phyloP scores from a whole-genome alignment of 2,113 vertebrate species.

The Datnioides undecimradiatus region DNA sequence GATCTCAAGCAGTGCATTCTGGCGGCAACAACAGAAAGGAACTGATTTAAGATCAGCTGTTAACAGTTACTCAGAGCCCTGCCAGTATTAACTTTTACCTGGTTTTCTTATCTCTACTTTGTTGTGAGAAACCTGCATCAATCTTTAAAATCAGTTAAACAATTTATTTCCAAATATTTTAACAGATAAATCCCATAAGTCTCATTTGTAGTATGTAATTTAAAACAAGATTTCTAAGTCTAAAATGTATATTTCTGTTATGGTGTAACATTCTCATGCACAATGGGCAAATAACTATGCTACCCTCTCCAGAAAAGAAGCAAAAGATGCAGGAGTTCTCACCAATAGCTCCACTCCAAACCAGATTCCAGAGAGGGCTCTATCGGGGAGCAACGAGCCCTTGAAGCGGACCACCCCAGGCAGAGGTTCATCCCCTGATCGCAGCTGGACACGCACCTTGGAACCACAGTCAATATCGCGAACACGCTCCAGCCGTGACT shows the following conservation, averaged over 20 bases:
- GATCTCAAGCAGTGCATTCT: not conserved
- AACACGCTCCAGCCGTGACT: constrained; percentile 87
- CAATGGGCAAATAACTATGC: not conserved
- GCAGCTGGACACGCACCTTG: constrained; percentile 93
- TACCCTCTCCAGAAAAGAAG: not conserved
- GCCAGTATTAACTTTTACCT: too few species aligned
- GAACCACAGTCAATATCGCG: constrained; percentile 93
- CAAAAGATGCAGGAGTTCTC: constrained; percentile 70
- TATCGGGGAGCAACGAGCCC: constrained; percentile 92
- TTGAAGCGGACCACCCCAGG: constrained; percentile 96
- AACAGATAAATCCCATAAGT: too few species aligned
- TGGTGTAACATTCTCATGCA: not conserved
- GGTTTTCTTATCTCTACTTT: too few species aligned
- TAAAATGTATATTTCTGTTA: not conserved
- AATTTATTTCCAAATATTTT: too few species aligned
- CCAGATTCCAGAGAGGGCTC: constrained; percentile 93
- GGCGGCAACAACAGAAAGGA: too few species aligned
- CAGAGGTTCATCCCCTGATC: constrained; percentile 92
- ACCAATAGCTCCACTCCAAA: constrained; percentile 98
- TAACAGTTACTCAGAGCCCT: too few species aligned
- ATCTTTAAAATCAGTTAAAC: too few species aligned
- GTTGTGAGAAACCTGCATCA: too few species aligned
- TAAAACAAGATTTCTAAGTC: not conserved
- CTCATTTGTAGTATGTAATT: too few species aligned
- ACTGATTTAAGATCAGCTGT: too few species aligned